Base-by-base conservation (phyloP, 2,797 vertebrate species). In the Menidia menidia region DNA sequence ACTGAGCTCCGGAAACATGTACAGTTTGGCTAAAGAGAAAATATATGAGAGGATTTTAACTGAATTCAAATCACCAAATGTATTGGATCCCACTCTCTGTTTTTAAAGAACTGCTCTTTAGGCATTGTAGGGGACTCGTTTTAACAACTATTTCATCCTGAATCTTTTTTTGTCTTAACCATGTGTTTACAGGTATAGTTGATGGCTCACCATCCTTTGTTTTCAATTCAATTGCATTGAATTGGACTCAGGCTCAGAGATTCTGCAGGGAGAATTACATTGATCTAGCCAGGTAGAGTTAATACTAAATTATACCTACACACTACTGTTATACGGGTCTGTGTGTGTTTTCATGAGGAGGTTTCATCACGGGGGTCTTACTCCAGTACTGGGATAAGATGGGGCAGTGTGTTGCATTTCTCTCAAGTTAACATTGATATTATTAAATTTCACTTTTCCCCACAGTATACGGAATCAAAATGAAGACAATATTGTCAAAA, bases 241-340 rank as follows among this genome's bases (percentile, higher is more conserved):
- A 19, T 8, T 65, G 64, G 64, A 39, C 31, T 1, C 42, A 33
- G 6, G 43, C 53, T 25, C 42, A 64, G 52, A 32, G 7, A 19
- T 45, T 12, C 63, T 64, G 63, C 51, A 45, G 52, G 41, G 30
- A 64, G 42, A 45, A 64, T 5, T 55, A 54, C 43, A 12, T 64
- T 9, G 51, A 55, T 15, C 12, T 55, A 32, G 63, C 42, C 31
- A 64, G 62, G 62, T 64, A 64, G 11, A 15, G 18, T 44, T 5
- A 7, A 39, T 10, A 39, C 10, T 5, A 39, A 5, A 7, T 7
- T 7, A 39, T 39, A 39, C 35, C 10, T 10, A 7, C 35, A 39
- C 35, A 39, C 10, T 7, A 39, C 10, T 39, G 3, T 10, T 7
- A 39, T 39, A 39, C 35, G 10, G 7, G 10, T 39, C 10, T 39